Conservation (phyloP, 23 tunicate genomes). For the Oikopleura dioica region DNA sequence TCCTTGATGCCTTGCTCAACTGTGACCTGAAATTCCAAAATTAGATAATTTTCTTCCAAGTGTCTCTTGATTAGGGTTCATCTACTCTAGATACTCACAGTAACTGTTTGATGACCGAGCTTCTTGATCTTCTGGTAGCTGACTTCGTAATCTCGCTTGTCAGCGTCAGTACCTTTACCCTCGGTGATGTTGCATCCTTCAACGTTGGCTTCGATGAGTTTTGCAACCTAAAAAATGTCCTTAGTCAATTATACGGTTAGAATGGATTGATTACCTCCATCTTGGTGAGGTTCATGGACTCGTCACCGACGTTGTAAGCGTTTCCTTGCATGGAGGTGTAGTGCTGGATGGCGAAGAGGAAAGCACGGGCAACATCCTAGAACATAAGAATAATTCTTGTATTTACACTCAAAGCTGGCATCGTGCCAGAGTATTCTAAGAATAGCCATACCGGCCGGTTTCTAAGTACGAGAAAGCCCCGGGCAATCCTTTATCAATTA, state of each 20-base stretch:
- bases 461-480: neutral
- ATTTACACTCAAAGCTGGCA: too few species aligned
- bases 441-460: neutral
- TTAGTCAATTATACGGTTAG: neutral
- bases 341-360: conserved; percentile 19
- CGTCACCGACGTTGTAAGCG: conserved; percentile 91
- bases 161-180: conserved; percentile 58
- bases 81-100: neutral
- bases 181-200: conserved; percentile 72
- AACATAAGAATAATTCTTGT: neutral
- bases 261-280: too few species aligned
- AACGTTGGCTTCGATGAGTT: conserved; percentile 66
- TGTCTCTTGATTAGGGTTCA: too few species aligned
- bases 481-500: neutral
- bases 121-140: conserved; percentile 38
- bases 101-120: conserved; percentile 49
- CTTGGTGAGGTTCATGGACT: conserved; percentile 94
- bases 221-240: conserved; percentile 25
- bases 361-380: conserved; percentile 20
- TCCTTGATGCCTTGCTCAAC: conserved; percentile 52
- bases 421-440: neutral
- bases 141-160: conserved; percentile 92
- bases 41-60: too few species aligned
- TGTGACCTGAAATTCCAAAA: conserved; percentile 17
- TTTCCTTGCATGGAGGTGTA: conserved; percentile 53